phyloP scores from a whole-genome alignment of 2,888 invertebrate species.

The Spicauda simplicius region DNA sequence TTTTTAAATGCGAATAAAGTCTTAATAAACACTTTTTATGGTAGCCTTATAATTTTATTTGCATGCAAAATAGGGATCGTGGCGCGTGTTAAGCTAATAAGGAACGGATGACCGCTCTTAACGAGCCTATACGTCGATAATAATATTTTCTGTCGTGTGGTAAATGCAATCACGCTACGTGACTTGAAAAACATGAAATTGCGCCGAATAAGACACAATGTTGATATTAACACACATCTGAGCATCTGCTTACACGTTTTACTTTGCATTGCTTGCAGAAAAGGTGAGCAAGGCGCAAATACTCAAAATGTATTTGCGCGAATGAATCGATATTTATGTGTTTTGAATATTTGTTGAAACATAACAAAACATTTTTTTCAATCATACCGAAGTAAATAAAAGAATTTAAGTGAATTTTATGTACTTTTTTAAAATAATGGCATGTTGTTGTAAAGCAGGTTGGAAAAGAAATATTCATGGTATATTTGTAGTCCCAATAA shows the following conservation, averaged over 20 bases:
- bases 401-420: neutral
- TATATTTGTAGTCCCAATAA: conserved; percentile 58
- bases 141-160: conserved; percentile 65
- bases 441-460: neutral
- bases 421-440: neutral
- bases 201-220: conserved; percentile 41
- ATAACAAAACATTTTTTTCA: neutral
- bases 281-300: neutral
- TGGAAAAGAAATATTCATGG: conserved; percentile 22
- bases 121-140: conserved; percentile 61
- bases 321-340: neutral
- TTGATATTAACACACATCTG: conserved; percentile 14
- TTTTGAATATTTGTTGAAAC: neutral
- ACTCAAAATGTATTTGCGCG: neutral
- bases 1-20: conserved; percentile 79
- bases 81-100: conserved; percentile 79
- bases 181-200: conserved; percentile 46
- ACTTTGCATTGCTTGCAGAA: conserved; percentile 13
- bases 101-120: conserved; percentile 72
- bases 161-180: conserved; percentile 64
- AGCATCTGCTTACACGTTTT: neutral
- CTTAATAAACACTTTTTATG: conserved; percentile 81
- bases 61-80: conserved; percentile 73
- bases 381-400: neutral
- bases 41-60: conserved; percentile 78